Evolutionary conservation across 35 echinoderm and acorn worm species (phyloP).

Genomic region (Anneissia japonica): DNA sequence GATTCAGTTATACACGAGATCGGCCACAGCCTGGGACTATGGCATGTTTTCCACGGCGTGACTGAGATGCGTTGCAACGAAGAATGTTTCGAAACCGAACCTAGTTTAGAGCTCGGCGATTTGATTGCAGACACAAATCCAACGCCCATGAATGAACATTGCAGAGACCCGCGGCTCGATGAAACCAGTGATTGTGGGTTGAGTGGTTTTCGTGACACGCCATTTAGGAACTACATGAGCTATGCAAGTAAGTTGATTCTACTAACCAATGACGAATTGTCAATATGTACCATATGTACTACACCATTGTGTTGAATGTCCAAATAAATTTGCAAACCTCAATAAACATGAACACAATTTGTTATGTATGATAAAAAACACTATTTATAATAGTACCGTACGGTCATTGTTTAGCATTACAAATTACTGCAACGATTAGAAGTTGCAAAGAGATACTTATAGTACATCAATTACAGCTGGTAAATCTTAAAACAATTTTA

Average conservation of each 20-base stretch:
- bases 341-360: background rate
- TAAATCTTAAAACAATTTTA: no score
- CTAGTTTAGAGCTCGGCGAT: slow-evolving; percentile 66
- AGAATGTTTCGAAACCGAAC: slow-evolving; percentile 48
- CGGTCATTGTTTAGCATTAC: no score
- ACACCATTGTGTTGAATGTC: background rate
- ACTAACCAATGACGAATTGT: background rate
- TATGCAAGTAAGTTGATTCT: slow-evolving; percentile 49
- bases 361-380: no score
- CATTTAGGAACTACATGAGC: slow-evolving; percentile 87
- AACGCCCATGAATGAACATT: slow-evolving; percentile 62
- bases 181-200: slow-evolving; percentile 44
- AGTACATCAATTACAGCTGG: no score
- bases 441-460: no score
- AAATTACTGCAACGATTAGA: no score
- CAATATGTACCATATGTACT: no score
- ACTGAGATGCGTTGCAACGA: slow-evolving; percentile 54
- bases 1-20: slow-evolving; percentile 71
- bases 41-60: slow-evolving; percentile 76
- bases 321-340: background rate
- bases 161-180: slow-evolving; percentile 35
- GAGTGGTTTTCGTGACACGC: slow-evolving; percentile 50
- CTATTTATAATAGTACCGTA: no score
- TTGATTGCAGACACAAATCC: slow-evolving; percentile 88
- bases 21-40: slow-evolving; percentile 82